A percentile compares a stretch with the other conserved stretches of the same genome.
These are phyloP conservation scores for Phrynocephalus guinanensis DNA, from an alignment of 2,797 vertebrate species.

Conservation along the genomic window DNA sequence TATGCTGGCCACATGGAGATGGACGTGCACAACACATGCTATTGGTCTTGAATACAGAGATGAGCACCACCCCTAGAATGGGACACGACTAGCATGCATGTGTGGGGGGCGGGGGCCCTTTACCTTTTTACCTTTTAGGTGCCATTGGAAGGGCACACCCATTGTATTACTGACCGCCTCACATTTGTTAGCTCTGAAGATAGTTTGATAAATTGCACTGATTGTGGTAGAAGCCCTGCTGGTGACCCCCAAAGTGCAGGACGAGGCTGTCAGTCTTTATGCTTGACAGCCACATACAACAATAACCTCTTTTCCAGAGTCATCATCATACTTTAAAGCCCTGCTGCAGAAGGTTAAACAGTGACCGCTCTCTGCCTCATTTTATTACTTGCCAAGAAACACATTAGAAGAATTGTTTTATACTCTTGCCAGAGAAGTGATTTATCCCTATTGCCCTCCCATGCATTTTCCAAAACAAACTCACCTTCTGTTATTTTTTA, in stretches of 20 bases:
- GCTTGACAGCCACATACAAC: background rate
- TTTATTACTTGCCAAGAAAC: background rate
- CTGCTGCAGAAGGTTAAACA: background rate
- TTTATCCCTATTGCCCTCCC: background rate
- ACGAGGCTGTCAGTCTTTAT: background rate
- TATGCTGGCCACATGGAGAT: too few relatives aligned
- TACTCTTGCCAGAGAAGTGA: background rate
- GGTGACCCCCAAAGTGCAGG: background rate
- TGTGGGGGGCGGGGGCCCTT: too few relatives aligned
- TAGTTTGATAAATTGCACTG: background rate
- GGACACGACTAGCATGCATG: too few relatives aligned
- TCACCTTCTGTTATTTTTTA: accelerated
- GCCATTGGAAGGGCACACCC: background rate
- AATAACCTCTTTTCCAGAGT: background rate
- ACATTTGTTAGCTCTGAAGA: background rate
- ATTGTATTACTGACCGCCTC: background rate
- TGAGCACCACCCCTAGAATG: too few relatives aligned
- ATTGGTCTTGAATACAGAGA: too few relatives aligned
- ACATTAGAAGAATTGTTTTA: background rate
- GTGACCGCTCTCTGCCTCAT: background rate
- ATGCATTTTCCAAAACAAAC: background rate
- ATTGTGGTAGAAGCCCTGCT: background rate
- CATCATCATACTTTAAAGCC: background rate
- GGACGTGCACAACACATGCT: too few relatives aligned
- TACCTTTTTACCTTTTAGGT: background rate